Evolutionary conservation across 2,888 invertebrate species (phyloP).

Genomic region (Coelopa pilipes): DNA sequence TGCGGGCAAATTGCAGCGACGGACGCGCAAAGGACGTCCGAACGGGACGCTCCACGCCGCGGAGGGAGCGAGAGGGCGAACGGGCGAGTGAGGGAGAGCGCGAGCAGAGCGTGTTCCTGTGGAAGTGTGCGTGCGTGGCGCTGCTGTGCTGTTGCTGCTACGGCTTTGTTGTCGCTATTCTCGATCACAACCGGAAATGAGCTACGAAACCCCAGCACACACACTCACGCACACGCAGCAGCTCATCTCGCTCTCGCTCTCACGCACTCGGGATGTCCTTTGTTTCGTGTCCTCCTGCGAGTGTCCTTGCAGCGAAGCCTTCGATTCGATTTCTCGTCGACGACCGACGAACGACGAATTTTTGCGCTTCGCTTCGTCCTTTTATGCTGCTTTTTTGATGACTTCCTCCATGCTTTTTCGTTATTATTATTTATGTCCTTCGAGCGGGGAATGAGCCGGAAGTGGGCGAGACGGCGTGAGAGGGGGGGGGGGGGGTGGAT

Average conservation of each 20-base stretch:
- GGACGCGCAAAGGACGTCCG: too few relatives aligned
- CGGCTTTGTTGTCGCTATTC: conserved; percentile 8
- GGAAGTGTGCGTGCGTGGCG: background rate
- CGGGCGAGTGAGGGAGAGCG: conserved; percentile 47
- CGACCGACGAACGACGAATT: too few relatives aligned
- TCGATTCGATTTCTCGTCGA: too few relatives aligned
- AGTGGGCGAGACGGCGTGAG: too few relatives aligned
- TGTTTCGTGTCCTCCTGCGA: conserved; percentile 27
- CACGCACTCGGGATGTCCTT: background rate
- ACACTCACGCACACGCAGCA: background rate
- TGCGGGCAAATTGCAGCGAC: too few relatives aligned
- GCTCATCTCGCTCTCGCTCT: too few relatives aligned
- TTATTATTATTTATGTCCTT: conserved; percentile 13
- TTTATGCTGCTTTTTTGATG: background rate
- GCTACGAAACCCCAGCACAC: conserved; percentile 21
- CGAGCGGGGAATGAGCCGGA: conserved; percentile 40
- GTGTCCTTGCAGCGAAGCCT: too few relatives aligned
- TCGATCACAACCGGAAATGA: conserved; percentile 24
- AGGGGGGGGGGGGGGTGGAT: too few relatives aligned
- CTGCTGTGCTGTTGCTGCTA: background rate
- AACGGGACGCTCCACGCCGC: background rate
- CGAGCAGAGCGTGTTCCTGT: conserved; percentile 51
- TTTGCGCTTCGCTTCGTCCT: conserved; percentile 31
- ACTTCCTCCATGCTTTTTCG: conserved; percentile 32
- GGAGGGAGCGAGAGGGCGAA: conserved; percentile 48